phyloP scores from a whole-genome alignment of 2,113 vertebrate species.

The Chaetura pelagica region DNA sequence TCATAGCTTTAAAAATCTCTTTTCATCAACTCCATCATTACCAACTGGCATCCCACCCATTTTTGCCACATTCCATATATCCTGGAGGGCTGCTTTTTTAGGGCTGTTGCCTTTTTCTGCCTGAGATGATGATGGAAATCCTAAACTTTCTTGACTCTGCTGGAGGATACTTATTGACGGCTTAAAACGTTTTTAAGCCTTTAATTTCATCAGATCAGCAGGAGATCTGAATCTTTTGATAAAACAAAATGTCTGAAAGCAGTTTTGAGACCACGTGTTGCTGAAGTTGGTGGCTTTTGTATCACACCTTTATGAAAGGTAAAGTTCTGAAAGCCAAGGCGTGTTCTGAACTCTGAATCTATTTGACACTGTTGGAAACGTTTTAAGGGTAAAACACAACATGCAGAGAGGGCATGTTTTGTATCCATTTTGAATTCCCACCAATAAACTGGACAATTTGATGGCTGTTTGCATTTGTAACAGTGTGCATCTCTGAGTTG shows the following conservation, averaged over 20 bases:
- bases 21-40: conserved; percentile 52
- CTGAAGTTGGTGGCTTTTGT: conserved; percentile 61
- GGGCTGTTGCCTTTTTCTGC: conserved; percentile 70
- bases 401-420: conserved; percentile 72
- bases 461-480: conserved; percentile 76
- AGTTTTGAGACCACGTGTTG: conserved; percentile 72
- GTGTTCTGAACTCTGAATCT: conserved; percentile 70
- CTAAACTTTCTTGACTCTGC: conserved; percentile 49
- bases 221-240: conserved; percentile 72
- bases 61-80: conserved; percentile 64
- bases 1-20: conserved; percentile 66
- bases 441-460: conserved; percentile 80
- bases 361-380: conserved; percentile 57
- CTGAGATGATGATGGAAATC: conserved; percentile 49
- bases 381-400: conserved; percentile 69
- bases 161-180: conserved; percentile 42
- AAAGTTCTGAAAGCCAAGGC: conserved; percentile 68
- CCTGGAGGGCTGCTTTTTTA: conserved; percentile 72
- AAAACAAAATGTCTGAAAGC: conserved; percentile 68
- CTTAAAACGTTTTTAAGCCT: conserved; percentile 79
- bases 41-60: conserved; percentile 41
- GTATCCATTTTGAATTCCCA: conserved; percentile 78
- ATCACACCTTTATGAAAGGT: conserved; percentile 69
- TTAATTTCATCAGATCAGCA: conserved; percentile 65
- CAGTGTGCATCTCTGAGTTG: conserved; percentile 63